Base-by-base conservation (phyloP, 2,113 vertebrate genomes). In the Andinoacara biseriatus region DNA sequence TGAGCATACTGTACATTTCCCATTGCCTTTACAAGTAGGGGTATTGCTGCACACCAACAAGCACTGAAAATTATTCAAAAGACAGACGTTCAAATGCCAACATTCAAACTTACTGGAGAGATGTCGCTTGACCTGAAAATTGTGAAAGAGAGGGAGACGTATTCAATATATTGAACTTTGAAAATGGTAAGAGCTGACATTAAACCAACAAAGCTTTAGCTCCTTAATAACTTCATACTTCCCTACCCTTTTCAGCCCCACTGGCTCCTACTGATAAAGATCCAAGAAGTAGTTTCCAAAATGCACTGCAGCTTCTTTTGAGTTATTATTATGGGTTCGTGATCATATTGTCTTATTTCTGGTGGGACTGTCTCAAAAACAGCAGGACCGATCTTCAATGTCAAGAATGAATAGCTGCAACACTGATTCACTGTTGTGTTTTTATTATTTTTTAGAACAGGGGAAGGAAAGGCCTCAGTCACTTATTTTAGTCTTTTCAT, bases 111-210 rank as follows among this genome's bases (percentile, higher is more conserved):
- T 95, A 97, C 97, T 93, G 26, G 96, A 95, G 3, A 97, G 93
- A 82, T 97, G 96, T 1, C 96, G 95, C 80, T 97, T 97, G 77
- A 95, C 96, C 98, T 99, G 91, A 10, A 87, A 92, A 80, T 77
- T 0, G 72, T 82, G 11, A 89, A 29, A 63, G 40, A 57, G 40
- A 3, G 10, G 5, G 1, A 89, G 8, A 49, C 63, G 15, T 46
- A 18, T 74, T 81, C 14, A 78, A 33, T 75, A 31, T 31, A 72
- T 31, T 0, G 65, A 52, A 24, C 5, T 20, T 14, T 8, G 17
- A 31, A 8, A 52, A 72, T 10, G 65, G 0, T 0, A 20, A 17
- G 65, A 20, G 65, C 43, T 13, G 63, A 49, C 0, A 49, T 49
- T 29, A 24, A 4, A 69, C 9, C 17, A 72, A 52, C 17, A 31